Percentiles rank a stretch among this genome's conserved stretches.
Conservation (phyloP, 1,140 invertebrate species). For the Samia ricini region DNA sequence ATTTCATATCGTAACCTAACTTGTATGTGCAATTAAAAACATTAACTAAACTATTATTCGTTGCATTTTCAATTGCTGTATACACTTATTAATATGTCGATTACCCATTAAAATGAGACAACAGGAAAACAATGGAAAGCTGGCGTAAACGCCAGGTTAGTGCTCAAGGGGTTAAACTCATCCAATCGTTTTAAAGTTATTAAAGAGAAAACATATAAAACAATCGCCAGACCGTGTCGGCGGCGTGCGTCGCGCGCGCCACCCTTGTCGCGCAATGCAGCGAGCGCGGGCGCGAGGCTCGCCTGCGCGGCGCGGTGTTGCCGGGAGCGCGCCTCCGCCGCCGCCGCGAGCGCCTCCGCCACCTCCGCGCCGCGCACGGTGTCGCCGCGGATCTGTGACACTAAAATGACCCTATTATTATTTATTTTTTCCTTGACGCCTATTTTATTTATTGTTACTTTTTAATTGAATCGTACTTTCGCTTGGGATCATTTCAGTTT, state of each 20-base stretch:
- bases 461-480: no score
- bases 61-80: neutral
- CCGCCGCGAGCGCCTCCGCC: constrained; percentile 75
- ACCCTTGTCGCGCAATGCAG: constrained; percentile 86
- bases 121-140: no score
- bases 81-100: no score
- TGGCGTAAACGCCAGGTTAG: no score
- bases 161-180: no score
- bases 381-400: constrained; percentile 79
- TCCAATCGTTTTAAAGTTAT: no score
- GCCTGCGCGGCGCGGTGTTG: constrained; percentile 81
- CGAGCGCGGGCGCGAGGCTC: constrained; percentile 80
- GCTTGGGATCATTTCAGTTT: no score
- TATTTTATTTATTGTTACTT: no score
- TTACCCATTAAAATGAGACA: no score
- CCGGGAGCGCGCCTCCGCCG: constrained; percentile 75
- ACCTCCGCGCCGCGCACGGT: constrained; percentile 77
- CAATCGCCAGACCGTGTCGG: constrained; percentile 83
- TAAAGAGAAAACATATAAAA: neutral
- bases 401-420: constrained; percentile 27
- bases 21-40: no score
- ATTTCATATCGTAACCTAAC: no score
- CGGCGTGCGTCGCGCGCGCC: constrained; percentile 86
- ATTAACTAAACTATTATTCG: neutral
- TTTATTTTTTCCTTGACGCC: neutral